phyloP scores from a whole-genome alignment of 2,888 invertebrate species.

The Selenia dentaria region DNA sequence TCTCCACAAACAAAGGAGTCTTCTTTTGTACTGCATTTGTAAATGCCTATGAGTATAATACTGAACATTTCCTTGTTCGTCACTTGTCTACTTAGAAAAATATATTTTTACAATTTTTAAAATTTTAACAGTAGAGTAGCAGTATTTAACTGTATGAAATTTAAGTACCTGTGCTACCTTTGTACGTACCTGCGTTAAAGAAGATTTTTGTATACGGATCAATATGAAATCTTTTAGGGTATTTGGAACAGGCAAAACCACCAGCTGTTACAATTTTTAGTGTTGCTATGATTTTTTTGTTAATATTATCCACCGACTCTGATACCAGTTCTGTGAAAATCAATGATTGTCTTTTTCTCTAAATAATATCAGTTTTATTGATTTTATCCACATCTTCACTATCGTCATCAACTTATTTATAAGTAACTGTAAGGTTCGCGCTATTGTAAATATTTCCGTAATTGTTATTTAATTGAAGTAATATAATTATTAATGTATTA shows the following conservation, averaged over 20 bases:
- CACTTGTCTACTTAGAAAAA: not conserved
- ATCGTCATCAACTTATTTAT: slow-evolving; percentile 6
- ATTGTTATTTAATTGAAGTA: slow-evolving; percentile 54
- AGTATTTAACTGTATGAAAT: not conserved
- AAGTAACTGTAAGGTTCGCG: slow-evolving; percentile 45
- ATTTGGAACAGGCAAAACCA: too few relatives aligned
- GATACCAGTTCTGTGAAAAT: too few relatives aligned
- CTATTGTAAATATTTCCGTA: slow-evolving; percentile 65
- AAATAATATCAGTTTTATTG: slow-evolving; percentile 6
- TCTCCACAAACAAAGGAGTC: not conserved
- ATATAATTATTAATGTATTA: slow-evolving; percentile 39
- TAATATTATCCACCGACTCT: slow-evolving; percentile 20
- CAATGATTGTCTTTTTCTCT: slow-evolving; percentile 5
- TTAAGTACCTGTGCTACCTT: not conserved
- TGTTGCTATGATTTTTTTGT: slow-evolving; percentile 1
- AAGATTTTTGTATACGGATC: slow-evolving; percentile 4
- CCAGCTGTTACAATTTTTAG: too few relatives aligned
- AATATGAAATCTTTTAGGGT: slow-evolving; percentile 2
- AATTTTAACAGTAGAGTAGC: too few relatives aligned
- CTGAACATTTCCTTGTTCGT: not conserved
- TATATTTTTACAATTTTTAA: not conserved
- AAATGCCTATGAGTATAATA: not conserved
- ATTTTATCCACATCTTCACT: slow-evolving; percentile 3
- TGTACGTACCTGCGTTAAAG: too few relatives aligned
- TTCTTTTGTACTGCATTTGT: not conserved